phyloP scores from a whole-genome alignment of 2,113 vertebrate genomes.

The Cichladusa arquata region DNA sequence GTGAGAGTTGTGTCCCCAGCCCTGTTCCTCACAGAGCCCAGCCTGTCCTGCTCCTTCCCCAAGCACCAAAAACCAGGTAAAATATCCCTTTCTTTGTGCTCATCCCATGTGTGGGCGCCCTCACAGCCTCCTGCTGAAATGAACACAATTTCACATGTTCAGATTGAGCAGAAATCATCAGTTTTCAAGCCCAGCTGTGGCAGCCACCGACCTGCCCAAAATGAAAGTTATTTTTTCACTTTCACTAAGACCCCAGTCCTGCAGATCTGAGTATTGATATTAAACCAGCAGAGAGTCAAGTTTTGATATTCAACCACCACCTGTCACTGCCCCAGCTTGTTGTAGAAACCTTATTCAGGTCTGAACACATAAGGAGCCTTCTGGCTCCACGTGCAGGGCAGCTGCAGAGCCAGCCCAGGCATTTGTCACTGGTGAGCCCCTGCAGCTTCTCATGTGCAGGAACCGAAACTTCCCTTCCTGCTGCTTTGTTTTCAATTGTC shows the following conservation, averaged over 20 bases:
- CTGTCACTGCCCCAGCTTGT: background rate
- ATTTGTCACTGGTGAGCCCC: background rate
- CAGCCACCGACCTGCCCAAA: background rate
- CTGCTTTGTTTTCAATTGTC: slow-evolving; percentile 37
- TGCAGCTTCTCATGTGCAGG: slow-evolving; percentile 15
- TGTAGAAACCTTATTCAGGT: background rate
- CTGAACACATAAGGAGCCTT: background rate
- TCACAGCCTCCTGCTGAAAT: background rate
- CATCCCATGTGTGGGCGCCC: accelerated
- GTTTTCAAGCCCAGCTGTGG: background rate
- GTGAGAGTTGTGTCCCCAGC: accelerated
- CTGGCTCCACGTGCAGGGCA: background rate
- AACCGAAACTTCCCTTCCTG: slow-evolving; percentile 57
- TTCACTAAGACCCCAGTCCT: background rate
- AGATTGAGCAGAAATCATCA: background rate
- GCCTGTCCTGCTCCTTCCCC: background rate
- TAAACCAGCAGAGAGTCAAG: background rate
- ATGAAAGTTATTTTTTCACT: background rate
- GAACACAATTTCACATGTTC: background rate
- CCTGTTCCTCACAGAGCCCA: background rate
- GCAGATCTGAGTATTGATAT: background rate
- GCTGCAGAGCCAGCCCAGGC: background rate
- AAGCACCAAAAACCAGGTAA: background rate
- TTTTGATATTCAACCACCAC: background rate
- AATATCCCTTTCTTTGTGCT: background rate